Evolutionary conservation across 2,797 vertebrate genomes (phyloP), one percentile per base, ranked within the genome.

Genomic region (Oreochromis grahami): DNA sequence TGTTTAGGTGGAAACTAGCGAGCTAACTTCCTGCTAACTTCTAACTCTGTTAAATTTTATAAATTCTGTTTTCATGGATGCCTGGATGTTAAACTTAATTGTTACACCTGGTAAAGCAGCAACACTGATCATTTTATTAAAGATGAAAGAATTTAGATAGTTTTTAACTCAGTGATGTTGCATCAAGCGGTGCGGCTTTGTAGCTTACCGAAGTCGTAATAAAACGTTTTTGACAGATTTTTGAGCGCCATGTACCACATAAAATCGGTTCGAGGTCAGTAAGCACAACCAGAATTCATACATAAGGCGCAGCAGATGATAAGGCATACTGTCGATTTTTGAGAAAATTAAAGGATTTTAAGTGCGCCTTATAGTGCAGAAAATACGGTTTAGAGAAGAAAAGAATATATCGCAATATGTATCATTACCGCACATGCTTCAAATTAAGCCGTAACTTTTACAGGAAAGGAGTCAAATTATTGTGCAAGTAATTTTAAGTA

Each of bases 161-260:
- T 2, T 32, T 32, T 58, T 58, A 6, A 6, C 14, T 32, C 55
- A 58, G 55, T 32, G 14, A 58, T 58, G 14, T 1, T 5, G 14
- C 8, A 58, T 10, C 55, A n/a, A 50, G 48, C 3, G 17, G 48
- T 50, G 8, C 8, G 2, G 17, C 48, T 19, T n/a, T 0, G 17
- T 50, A 50, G 48, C 17, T 50, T 5, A 9, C 55, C 0, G 3
- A 56, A 56, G 26, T 56, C 8, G 0, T 3, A 32, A 14, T 2
- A 17, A 6, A 58, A 58, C 3, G 17, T 58, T 58, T 9, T 56
- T 56, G 26, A 56, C 55, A 56, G 8, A 56, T 29, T 29, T 15
- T 8, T 17, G 14, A 0, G 21, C 0, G 12, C 52, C 0, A 4
- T 26, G 21, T 14, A 29, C 0, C 1, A 56, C 2, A 56, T 29